Evolutionary conservation across 2,113 vertebrate species (phyloP).

Genomic region (Marmota monax): DNA sequence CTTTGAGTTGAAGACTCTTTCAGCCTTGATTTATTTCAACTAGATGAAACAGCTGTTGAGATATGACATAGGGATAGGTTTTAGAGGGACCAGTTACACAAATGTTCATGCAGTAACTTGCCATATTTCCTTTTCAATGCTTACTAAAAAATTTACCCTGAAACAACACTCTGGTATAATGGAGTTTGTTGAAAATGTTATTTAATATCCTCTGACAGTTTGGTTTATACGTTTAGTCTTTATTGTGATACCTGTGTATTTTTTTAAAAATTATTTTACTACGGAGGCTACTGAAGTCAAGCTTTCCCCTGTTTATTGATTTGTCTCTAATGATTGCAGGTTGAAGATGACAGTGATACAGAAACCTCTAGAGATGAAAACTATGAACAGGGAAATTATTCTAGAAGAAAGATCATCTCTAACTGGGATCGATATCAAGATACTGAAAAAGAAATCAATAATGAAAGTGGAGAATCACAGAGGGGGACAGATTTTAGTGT

Average conservation of each 20-base stretch:
- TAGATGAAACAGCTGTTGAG: background rate
- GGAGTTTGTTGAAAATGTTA: constrained; percentile 27
- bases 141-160: background rate
- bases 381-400: constrained; percentile 86
- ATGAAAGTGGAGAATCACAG: constrained; percentile 87
- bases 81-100: background rate
- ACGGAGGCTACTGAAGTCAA: background rate
- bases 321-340: constrained; percentile 74
- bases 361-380: constrained; percentile 86
- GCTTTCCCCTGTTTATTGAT: constrained; percentile 37
- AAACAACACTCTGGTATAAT: background rate
- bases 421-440: constrained; percentile 95
- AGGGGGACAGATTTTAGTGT: constrained; percentile 94
- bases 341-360: constrained; percentile 83
- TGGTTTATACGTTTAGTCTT: constrained; percentile 28
- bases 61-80: background rate
- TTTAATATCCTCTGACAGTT: background rate
- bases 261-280: constrained; percentile 4
- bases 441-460: constrained; percentile 86
- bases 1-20: constrained; percentile 6
- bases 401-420: constrained; percentile 94
- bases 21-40: background rate
- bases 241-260: background rate
- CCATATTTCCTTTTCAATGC: constrained; percentile 16
- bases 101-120: background rate